phyloP scores from a whole-genome alignment of 2,113 vertebrate genomes.

The Sebastes schlegelii region DNA sequence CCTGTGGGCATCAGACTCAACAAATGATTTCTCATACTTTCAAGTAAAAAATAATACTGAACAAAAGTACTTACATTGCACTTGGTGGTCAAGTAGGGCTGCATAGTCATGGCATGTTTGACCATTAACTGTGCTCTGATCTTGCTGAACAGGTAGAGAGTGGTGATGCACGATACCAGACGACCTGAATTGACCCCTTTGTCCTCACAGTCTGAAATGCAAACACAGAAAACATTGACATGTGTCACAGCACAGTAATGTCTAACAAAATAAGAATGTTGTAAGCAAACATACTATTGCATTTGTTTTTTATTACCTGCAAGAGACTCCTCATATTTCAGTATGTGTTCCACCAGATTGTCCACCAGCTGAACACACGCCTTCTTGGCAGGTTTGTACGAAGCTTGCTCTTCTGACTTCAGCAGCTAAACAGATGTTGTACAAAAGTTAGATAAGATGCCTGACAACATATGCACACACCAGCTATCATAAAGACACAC shows the following conservation, averaged over 20 bases:
- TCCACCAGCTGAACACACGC: conserved; percentile 98
- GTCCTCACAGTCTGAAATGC: conserved; percentile 85
- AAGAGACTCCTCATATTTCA: conserved; percentile 96
- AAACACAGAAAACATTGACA: conserved; percentile 1
- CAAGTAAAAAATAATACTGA: background rate
- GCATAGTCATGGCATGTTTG: conserved; percentile 99
- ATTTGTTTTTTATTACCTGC: conserved; percentile 83
- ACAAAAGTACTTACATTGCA: conserved; percentile 90
- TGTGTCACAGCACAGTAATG: background rate
- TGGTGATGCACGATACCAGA: conserved; percentile 96
- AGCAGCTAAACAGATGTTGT: conserved; percentile 84
- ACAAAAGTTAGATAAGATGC: conserved; percentile 4
- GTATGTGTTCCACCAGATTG: conserved; percentile 97
- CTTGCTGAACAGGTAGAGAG: conserved; percentile 97
- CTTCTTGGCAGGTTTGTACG: conserved; percentile 98
- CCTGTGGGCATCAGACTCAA: background rate
- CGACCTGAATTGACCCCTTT: conserved; percentile 93
- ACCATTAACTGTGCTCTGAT: conserved; percentile 97
- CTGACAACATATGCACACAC: background rate
- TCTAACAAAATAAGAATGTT: background rate
- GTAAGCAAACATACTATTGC: background rate
- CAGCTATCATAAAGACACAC: background rate
- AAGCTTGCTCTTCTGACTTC: conserved; percentile 96
- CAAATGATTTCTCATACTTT: background rate
- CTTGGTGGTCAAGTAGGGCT: conserved; percentile 97